These are phyloP conservation scores for Pantelozetes paolii DNA, from an alignment of 2,888 invertebrate genomes.

Conservation along the genomic window DNA sequence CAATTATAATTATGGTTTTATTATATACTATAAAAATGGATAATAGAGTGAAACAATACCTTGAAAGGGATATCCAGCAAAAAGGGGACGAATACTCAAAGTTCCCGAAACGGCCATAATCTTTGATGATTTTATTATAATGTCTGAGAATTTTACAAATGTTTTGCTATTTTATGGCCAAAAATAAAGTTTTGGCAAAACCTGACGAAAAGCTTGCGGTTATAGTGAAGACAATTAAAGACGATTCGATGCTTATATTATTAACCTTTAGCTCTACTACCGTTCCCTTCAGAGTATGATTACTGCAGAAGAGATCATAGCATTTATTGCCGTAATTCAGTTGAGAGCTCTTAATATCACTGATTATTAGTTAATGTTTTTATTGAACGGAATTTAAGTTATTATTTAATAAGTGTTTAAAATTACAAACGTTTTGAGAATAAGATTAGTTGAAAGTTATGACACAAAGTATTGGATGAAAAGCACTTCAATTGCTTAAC, in stretches of 20 bases:
- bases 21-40: too few relatives aligned
- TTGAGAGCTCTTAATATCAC: background rate
- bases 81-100: constrained; percentile 41
- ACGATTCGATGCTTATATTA: background rate
- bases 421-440: background rate
- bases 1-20: too few relatives aligned
- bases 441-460: background rate
- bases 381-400: too few relatives aligned
- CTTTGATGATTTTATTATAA: constrained; percentile 19
- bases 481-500: constrained; percentile 2
- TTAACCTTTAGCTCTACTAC: background rate
- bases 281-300: background rate
- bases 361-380: background rate
- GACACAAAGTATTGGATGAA: background rate
- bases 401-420: background rate
- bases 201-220: constrained; percentile 38
- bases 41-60: too few relatives aligned
- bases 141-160: constrained; percentile 36
- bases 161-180: background rate
- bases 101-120: constrained; percentile 44
- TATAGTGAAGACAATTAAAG: constrained; percentile 8
- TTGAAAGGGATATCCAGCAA: constrained; percentile 44
- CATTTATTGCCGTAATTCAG: background rate
- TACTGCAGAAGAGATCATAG: background rate
- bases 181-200: constrained; percentile 29